A percentile compares a stretch with the other conserved stretches of the same genome.
These are phyloP conservation scores for Chrysolina haemoptera DNA, from an alignment of 2,888 invertebrate species.

Conservation along the genomic window DNA sequence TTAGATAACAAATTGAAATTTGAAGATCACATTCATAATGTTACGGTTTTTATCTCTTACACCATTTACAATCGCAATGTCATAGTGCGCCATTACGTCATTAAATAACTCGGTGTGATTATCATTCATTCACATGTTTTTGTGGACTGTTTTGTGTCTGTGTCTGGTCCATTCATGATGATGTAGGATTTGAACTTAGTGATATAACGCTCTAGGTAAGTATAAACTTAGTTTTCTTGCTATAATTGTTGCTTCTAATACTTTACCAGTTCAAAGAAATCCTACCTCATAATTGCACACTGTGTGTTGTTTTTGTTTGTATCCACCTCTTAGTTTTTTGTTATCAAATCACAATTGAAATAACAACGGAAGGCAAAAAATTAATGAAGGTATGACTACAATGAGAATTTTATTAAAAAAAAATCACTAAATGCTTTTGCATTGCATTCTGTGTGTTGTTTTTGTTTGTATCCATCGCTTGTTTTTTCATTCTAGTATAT, in stretches of 20 bases:
- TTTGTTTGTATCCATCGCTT: neutral
- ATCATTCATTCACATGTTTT: conserved; percentile 2
- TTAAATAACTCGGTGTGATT: neutral
- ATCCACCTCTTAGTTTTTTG: neutral
- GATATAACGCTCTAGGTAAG: neutral
- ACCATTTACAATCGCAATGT: neutral
- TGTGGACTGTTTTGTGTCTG: conserved; percentile 18
- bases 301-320: neutral
- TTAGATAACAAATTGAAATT: too few relatives aligned
- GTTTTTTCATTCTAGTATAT: too few relatives aligned
- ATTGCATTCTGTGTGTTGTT: neutral
- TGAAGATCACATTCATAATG: too few relatives aligned
- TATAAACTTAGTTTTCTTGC: neutral
- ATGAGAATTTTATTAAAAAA: too few relatives aligned
- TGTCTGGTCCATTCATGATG: neutral
- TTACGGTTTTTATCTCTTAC: too few relatives aligned
- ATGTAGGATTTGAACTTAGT: conserved; percentile 4
- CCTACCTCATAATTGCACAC: conserved; percentile 10
- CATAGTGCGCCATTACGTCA: neutral
- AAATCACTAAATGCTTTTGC: too few relatives aligned
- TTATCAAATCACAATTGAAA: too few relatives aligned
- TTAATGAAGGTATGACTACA: too few relatives aligned
- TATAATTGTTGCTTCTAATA: neutral
- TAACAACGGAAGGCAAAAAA: too few relatives aligned
- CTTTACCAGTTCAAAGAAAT: neutral